phyloP scores from a whole-genome alignment of 2,113 vertebrate species.

The Uria lomvia region DNA sequence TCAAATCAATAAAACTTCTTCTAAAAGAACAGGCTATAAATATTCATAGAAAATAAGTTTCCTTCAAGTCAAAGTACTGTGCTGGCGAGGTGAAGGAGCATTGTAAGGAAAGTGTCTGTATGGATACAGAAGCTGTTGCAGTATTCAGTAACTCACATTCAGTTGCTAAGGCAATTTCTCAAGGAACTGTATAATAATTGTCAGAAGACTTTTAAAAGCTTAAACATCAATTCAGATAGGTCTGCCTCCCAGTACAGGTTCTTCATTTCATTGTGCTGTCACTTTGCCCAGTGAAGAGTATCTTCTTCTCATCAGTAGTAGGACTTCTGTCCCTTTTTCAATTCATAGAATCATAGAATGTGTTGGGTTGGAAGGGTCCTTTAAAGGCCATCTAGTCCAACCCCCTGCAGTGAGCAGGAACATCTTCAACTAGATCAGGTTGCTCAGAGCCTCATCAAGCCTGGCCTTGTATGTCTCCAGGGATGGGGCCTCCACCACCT shows the following conservation, averaged over 20 bases:
- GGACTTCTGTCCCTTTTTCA: background rate
- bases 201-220: background rate
- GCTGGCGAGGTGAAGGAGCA: background rate
- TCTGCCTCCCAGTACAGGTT: background rate
- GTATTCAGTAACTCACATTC: background rate
- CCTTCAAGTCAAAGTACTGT: background rate
- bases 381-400: too few species aligned
- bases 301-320: background rate
- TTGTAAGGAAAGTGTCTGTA: background rate
- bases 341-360: too few species aligned
- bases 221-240: background rate
- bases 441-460: too few species aligned
- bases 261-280: background rate
- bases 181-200: background rate
- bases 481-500: too few species aligned
- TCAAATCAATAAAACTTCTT: conserved; percentile 36
- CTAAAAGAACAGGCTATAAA: conserved; percentile 24
- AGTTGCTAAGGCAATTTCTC: conserved; percentile 26
- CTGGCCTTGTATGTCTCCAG: too few species aligned
- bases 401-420: too few species aligned
- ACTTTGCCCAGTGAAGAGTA: background rate
- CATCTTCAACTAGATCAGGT: too few species aligned
- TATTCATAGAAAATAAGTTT: conserved; percentile 32
- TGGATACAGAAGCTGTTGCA: background rate
- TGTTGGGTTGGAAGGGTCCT: too few species aligned